phyloP scores from a whole-genome alignment of 23 tunicate genomes.

The Ciona savignyi region DNA sequence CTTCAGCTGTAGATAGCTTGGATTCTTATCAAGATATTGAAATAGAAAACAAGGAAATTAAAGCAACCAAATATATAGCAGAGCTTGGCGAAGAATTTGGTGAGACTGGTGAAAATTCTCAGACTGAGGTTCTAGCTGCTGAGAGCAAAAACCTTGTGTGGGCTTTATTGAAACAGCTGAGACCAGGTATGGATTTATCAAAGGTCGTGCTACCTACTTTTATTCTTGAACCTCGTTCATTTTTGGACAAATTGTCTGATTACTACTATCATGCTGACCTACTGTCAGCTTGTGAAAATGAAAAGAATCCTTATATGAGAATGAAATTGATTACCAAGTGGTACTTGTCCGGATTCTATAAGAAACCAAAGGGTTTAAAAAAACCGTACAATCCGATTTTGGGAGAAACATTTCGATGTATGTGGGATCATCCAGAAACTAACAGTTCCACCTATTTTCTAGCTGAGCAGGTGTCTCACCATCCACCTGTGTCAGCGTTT shows the following conservation, averaged over 20 bases:
- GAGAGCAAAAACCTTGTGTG: constrained; percentile 56
- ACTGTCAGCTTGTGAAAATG: constrained; percentile 15
- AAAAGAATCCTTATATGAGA: constrained; percentile 34
- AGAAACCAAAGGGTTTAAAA: constrained; percentile 55
- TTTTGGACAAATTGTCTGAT: constrained; percentile 56
- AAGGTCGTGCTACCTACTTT: constrained; percentile 72
- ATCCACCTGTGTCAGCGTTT: constrained; percentile 65
- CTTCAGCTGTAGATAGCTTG: constrained; percentile 3
- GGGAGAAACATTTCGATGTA: constrained; percentile 60
- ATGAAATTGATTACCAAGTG: constrained; percentile 41
- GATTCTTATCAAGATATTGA: constrained; percentile 16
- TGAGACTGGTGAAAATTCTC: constrained; percentile 30
- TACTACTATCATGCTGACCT: constrained; percentile 65
- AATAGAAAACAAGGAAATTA: background rate
- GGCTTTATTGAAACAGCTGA: constrained; percentile 39
- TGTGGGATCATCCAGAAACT: constrained; percentile 49
- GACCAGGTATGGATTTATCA: constrained; percentile 69
- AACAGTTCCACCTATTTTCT: constrained; percentile 33
- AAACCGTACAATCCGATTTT: constrained; percentile 63
- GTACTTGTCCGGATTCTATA: constrained; percentile 71
- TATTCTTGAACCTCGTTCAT: constrained; percentile 58
- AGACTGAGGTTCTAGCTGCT: constrained; percentile 35
- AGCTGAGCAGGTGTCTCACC: constrained; percentile 71
- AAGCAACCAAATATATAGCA: constrained; percentile 11
- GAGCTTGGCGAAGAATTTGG: constrained; percentile 32